Percentiles rank a stretch among this genome's conserved stretches.
These are phyloP conservation scores for Stenchaetothrips biformis DNA, from an alignment of 2,888 invertebrate species.

Conservation along the genomic window DNA sequence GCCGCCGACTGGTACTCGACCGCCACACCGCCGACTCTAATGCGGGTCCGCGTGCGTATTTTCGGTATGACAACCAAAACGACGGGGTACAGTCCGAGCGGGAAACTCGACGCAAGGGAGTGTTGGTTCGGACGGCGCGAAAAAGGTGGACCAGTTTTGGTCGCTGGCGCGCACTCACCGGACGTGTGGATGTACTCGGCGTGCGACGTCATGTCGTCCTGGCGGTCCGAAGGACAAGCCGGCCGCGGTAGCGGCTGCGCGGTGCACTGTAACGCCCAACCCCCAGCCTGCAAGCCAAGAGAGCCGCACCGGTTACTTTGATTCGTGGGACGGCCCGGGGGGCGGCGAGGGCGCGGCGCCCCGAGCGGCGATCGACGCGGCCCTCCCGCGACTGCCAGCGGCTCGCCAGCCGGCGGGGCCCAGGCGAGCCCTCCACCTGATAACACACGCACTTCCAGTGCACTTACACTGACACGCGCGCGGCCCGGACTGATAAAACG, in stretches of 20 bases:
- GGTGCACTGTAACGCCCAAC: neutral
- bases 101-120: neutral
- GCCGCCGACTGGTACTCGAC: neutral
- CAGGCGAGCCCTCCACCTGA: too few relatives aligned
- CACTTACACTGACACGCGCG: too few relatives aligned
- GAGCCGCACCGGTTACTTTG: neutral
- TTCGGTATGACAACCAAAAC: neutral
- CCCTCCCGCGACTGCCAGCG: too few relatives aligned
- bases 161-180: neutral
- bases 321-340: neutral
- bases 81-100: neutral
- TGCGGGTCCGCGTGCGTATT: neutral
- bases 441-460: too few relatives aligned
- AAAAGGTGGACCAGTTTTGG: neutral
- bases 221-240: neutral
- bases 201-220: neutral
- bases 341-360: neutral
- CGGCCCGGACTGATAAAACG: too few relatives aligned
- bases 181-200: slow-evolving; percentile 10
- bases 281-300: neutral
- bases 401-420: too few relatives aligned
- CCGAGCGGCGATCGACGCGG: too few relatives aligned
- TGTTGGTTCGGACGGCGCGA: neutral
- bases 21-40: neutral
- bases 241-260: neutral